A percentile compares a stretch with the other conserved stretches of the same genome.
Evolutionary conservation across 2,113 vertebrate species (phyloP).

Genomic region (Apodemus sylvaticus): DNA sequence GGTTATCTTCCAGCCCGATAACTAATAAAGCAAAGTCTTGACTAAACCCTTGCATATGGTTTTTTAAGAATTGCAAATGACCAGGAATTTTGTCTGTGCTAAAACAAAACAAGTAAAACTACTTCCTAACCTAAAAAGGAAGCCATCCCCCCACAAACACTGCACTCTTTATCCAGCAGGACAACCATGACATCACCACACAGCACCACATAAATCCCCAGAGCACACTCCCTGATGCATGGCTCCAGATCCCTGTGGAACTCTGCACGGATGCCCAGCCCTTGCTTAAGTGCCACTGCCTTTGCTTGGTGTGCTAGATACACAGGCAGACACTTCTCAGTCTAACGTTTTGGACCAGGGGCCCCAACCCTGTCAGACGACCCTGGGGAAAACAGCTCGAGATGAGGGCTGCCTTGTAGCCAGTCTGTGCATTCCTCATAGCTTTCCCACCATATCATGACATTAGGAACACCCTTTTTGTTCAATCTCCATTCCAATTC

Average conservation of each 20-base stretch:
- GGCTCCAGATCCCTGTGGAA: background rate
- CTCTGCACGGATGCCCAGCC: background rate
- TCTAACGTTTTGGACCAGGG: background rate
- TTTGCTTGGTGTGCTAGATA: background rate
- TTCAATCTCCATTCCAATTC: background rate
- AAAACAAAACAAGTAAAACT: conserved; percentile 40
- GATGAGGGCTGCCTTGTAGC: background rate
- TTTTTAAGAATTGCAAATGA: conserved; percentile 23
- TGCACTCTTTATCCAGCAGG: background rate
- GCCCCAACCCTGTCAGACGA: background rate
- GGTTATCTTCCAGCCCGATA: background rate
- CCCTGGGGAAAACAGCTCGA: background rate
- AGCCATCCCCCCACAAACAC: background rate
- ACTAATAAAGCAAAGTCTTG: conserved; percentile 29
- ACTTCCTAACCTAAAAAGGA: conserved; percentile 28
- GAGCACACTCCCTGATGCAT: conserved; percentile 21
- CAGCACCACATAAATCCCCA: background rate
- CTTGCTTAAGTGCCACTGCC: conserved; percentile 1
- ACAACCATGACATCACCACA: conserved; percentile 33
- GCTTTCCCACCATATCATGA: background rate
- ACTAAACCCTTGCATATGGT: conserved; percentile 30
- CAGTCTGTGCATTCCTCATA: background rate
- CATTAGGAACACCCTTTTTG: background rate
- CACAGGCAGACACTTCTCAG: background rate
- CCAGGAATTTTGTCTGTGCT: background rate